A percentile compares a stretch with the other conserved stretches of the same genome.
These are phyloP conservation scores for Coenonympha glycerion DNA, from an alignment of 2,888 invertebrate species.

Conservation along the genomic window DNA sequence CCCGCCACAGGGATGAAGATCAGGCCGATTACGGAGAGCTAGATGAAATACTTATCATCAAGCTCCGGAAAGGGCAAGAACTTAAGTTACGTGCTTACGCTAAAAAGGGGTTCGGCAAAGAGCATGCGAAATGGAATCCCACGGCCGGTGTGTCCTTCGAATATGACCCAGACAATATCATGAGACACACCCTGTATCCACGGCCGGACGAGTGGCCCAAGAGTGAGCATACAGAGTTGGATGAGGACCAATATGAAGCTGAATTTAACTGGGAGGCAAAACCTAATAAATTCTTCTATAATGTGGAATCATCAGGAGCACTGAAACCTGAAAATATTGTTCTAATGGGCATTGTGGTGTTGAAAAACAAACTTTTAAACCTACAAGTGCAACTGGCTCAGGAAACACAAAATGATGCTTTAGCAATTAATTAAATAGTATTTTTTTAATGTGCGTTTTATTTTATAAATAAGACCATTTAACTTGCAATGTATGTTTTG, in stretches of 20 bases:
- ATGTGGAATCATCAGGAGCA: conserved; percentile 96
- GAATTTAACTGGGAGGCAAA: conserved; percentile 95
- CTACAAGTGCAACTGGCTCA: conserved; percentile 94
- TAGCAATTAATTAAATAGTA: conserved; percentile 78
- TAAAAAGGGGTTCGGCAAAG: conserved; percentile 97
- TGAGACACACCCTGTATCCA: conserved; percentile 95
- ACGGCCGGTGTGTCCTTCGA: conserved; percentile 99
- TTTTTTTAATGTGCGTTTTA: neutral
- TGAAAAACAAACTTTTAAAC: conserved; percentile 97
- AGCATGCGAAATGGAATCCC: conserved; percentile 99
- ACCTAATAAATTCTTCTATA: conserved; percentile 97
- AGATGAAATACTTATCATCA: conserved; percentile 88
- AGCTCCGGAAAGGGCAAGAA: conserved; percentile 90
- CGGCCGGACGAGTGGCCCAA: conserved; percentile 99
- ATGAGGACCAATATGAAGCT: conserved; percentile 94
- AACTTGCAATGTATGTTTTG: too few species aligned
- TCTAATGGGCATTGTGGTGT: conserved; percentile 91
- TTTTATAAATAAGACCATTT: too few species aligned
- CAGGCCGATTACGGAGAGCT: conserved; percentile 95
- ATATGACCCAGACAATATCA: conserved; percentile 98
- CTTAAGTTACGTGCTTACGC: conserved; percentile 96
- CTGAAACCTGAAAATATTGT: conserved; percentile 98
- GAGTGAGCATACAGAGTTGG: conserved; percentile 95
- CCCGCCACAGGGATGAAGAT: conserved; percentile 92
- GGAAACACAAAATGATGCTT: conserved; percentile 88